These are phyloP conservation scores for Nomada lathburiana DNA, from an alignment of 2,888 invertebrate genomes.

Conservation along the genomic window DNA sequence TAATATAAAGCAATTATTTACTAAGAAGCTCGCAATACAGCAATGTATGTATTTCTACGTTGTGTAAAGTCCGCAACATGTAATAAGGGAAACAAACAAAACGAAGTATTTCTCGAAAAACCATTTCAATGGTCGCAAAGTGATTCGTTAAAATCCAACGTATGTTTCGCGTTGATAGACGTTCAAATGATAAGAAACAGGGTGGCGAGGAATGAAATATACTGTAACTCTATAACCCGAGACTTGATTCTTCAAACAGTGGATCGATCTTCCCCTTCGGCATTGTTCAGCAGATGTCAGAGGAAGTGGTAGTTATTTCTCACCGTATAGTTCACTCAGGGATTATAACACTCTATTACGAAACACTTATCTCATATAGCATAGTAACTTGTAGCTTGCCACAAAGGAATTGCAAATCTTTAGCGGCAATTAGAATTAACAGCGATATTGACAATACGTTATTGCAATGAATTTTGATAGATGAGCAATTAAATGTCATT, in stretches of 20 bases:
- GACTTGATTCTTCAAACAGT: neutral
- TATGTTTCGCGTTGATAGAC: neutral
- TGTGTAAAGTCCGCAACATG: neutral
- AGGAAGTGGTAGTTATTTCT: neutral
- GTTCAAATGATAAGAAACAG: neutral
- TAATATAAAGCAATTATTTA: no score
- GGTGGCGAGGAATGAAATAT: neutral
- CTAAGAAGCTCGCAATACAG: no score
- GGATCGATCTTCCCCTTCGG: constrained; percentile 5
- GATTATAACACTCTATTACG: neutral
- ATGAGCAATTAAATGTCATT: no score
- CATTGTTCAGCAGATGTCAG: neutral
- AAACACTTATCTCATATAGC: neutral
- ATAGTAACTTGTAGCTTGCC: neutral
- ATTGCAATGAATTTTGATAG: no score
- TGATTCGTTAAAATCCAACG: neutral
- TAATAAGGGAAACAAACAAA: neutral
- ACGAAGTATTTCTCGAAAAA: neutral
- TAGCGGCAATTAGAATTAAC: neutral
- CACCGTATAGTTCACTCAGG: neutral
- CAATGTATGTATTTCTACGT: no score
- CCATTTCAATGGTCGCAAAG: neutral
- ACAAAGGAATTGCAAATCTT: neutral
- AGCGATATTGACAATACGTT: no score
- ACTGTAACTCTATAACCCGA: neutral